phyloP scores from a whole-genome alignment of 2,797 vertebrate genomes.

The Apodemus agrarius region DNA sequence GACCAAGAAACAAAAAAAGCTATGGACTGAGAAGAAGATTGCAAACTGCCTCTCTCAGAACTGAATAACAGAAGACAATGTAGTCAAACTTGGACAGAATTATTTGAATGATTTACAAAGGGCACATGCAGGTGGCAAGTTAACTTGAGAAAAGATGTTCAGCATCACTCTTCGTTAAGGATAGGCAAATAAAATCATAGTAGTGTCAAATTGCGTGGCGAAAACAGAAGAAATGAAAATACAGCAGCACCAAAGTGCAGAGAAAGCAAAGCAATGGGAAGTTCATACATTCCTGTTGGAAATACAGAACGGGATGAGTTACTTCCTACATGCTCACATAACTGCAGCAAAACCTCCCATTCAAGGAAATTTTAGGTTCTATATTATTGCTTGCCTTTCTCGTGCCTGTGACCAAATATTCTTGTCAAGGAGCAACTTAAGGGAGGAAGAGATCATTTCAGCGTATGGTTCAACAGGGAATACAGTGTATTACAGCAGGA shows the following conservation, averaged over 20 bases:
- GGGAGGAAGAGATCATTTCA: neutral
- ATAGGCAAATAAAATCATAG: neutral
- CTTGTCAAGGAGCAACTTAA: neutral
- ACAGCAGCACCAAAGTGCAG: neutral
- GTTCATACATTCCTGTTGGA: neutral
- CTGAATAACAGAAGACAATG: slow-evolving; percentile 12
- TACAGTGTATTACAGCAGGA: neutral
- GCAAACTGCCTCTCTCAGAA: slow-evolving; percentile 9
- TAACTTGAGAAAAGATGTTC: neutral
- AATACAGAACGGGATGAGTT: neutral
- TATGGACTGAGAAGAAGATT: neutral
- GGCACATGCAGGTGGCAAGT: neutral
- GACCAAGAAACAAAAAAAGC: neutral
- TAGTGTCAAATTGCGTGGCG: neutral
- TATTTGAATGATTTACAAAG: slow-evolving; percentile 21
- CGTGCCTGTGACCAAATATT: neutral
- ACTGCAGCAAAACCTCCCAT: neutral
- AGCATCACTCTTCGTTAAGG: neutral
- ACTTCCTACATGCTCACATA: neutral
- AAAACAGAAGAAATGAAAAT: slow-evolving; percentile 1
- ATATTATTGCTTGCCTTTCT: neutral
- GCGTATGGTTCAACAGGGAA: neutral
- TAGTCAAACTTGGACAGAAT: slow-evolving; percentile 17
- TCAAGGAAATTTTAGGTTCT: neutral
- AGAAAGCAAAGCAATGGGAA: neutral